These are phyloP conservation scores for Apamea monoglypha DNA, from an alignment of 2,888 invertebrate genomes.

Conservation along the genomic window DNA sequence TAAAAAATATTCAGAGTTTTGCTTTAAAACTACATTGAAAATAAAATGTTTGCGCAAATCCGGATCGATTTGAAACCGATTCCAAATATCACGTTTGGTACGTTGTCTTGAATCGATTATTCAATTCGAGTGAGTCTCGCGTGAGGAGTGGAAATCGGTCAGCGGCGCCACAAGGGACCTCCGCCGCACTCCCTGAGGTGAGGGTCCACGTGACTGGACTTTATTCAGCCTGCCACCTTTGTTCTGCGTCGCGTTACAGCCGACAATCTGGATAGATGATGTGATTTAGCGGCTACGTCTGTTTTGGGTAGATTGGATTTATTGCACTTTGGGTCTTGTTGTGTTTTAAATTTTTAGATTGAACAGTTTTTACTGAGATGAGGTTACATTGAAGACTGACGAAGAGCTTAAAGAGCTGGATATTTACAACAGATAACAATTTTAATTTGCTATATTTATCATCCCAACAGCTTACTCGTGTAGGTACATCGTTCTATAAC, in stretches of 20 bases:
- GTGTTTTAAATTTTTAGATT: conserved; percentile 4
- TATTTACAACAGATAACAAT: background rate
- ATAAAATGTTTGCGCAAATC: conserved; percentile 41
- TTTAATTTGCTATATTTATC: background rate
- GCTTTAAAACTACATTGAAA: background rate
- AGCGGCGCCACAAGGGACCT: conserved; percentile 73
- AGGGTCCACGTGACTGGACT: conserved; percentile 82
- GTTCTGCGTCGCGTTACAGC: conserved; percentile 68
- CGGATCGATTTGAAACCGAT: conserved; percentile 56
- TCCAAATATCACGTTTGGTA: conserved; percentile 62
- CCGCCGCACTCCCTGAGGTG: conserved; percentile 72
- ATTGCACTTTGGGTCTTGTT: conserved; percentile 25
- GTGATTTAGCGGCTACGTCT: conserved; percentile 51
- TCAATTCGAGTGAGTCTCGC: conserved; percentile 84
- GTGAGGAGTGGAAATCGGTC: conserved; percentile 83
- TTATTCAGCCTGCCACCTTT: conserved; percentile 70
- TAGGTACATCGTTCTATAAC: background rate
- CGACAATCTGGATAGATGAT: conserved; percentile 53
- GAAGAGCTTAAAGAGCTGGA: background rate
- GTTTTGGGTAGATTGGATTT: conserved; percentile 42
- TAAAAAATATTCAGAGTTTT: background rate
- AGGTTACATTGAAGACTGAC: background rate
- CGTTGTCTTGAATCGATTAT: conserved; percentile 82
- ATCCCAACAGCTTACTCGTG: background rate
- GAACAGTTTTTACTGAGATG: conserved; percentile 3